These are phyloP conservation scores for Hippocampus zosterae DNA, from an alignment of 2,113 vertebrate species.

Conservation along the genomic window DNA sequence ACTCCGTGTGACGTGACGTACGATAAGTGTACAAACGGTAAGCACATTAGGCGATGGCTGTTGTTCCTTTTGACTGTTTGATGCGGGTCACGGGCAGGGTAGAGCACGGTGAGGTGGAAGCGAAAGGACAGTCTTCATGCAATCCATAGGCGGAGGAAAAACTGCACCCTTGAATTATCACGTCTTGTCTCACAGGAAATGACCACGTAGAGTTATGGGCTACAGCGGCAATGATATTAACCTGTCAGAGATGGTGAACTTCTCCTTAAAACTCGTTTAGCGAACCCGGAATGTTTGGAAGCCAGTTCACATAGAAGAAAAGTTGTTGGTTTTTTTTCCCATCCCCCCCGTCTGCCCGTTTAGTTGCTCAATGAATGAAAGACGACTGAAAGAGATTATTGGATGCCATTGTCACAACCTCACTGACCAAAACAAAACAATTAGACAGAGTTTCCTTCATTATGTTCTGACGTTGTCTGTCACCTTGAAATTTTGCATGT, in stretches of 20 bases:
- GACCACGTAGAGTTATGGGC: constrained; percentile 33
- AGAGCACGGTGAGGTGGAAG: constrained; percentile 9
- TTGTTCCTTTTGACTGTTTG: constrained; percentile 46
- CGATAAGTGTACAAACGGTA: constrained; percentile 53
- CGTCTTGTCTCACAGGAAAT: constrained; percentile 49
- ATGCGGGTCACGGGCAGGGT: constrained; percentile 45
- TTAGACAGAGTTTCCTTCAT: too few relatives aligned
- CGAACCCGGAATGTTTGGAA: constrained; percentile 27
- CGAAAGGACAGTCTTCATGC: constrained; percentile 49
- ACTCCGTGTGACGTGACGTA: constrained; percentile 50
- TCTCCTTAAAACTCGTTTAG: constrained; percentile 7
- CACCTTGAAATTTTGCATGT: too few relatives aligned
- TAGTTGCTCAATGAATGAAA: too few relatives aligned
- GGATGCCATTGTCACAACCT: too few relatives aligned
- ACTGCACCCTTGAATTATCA: constrained; percentile 54
- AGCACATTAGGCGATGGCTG: constrained; percentile 23
- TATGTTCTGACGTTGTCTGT: too few relatives aligned
- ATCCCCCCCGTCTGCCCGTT: too few relatives aligned
- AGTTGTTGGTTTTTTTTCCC: too few relatives aligned
- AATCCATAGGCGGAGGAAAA: constrained; percentile 35
- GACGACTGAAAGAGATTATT: too few relatives aligned
- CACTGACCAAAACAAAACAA: too few relatives aligned
- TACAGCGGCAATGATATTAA: constrained; percentile 34
- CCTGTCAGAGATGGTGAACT: constrained; percentile 5
- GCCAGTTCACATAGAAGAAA: constrained; percentile 13